A percentile compares a stretch with the other conserved stretches of the same genome.
These are phyloP conservation scores for Dasypogon diadema DNA, from an alignment of 2,888 invertebrate species.

Conservation along the genomic window DNA sequence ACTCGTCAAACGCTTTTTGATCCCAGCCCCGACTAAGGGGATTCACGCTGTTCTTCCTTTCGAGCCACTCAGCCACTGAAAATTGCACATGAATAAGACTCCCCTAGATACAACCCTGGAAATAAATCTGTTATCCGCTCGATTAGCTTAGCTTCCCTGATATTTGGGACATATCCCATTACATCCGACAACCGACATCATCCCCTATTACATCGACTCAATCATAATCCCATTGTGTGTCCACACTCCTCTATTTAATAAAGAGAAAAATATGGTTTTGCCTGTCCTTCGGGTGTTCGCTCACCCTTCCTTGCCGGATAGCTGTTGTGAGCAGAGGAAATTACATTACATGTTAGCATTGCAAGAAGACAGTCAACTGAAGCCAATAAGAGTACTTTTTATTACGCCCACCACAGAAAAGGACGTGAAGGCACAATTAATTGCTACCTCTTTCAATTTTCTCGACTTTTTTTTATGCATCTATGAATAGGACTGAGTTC, in stretches of 20 bases:
- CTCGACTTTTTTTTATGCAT: too few species aligned
- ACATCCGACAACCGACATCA: conserved; percentile 56
- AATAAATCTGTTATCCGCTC: conserved; percentile 57
- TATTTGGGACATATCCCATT: conserved; percentile 54
- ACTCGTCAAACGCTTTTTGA: conserved; percentile 59
- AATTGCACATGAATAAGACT: not conserved
- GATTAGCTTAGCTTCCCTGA: conserved; percentile 56
- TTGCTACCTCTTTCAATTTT: too few species aligned
- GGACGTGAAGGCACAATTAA: too few species aligned
- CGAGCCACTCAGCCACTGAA: not conserved
- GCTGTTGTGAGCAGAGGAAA: conserved; percentile 32
- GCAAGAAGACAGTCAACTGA: not conserved
- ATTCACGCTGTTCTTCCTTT: not conserved
- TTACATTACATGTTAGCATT: conserved; percentile 17
- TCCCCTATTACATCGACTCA: conserved; percentile 61
- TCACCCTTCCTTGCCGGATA: conserved; percentile 22
- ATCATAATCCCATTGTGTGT: conserved; percentile 61
- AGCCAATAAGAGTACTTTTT: not conserved
- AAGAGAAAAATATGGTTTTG: conserved; percentile 58
- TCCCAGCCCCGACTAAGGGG: conserved; percentile 40
- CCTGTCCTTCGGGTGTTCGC: conserved; percentile 39
- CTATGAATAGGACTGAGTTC: too few species aligned
- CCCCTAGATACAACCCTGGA: conserved; percentile 29
- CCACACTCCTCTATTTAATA: conserved; percentile 59
- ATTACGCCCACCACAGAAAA: too few species aligned